These are phyloP conservation scores for Gadopsis bispinosus DNA, from an alignment of 2,797 vertebrate genomes.

Conservation along the genomic window DNA sequence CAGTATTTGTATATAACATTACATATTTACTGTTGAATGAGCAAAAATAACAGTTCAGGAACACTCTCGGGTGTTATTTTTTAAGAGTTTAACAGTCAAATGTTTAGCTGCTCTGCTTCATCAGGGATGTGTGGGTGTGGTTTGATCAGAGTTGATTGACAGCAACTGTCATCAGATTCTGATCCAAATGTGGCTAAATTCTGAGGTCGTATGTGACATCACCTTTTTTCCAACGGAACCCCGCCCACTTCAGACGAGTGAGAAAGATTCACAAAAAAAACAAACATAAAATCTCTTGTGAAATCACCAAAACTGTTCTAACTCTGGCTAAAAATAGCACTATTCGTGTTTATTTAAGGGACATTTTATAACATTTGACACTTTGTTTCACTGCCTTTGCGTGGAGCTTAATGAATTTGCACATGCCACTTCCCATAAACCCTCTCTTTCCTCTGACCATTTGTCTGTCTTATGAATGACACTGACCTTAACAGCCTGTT, in stretches of 20 bases:
- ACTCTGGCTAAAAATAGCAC: too few species aligned
- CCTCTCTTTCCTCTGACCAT: background rate
- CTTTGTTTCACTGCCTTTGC: background rate
- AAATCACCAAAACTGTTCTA: background rate
- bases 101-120: background rate
- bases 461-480: slow-evolving; percentile 2
- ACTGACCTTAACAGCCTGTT: background rate
- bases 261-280: background rate
- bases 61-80: background rate
- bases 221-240: background rate
- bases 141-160: background rate
- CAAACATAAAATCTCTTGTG: background rate
- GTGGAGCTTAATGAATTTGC: background rate
- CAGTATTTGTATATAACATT: background rate
- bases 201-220: background rate
- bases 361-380: background rate
- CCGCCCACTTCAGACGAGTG: background rate
- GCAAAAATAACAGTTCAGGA: background rate
- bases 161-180: background rate
- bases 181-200: background rate
- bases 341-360: background rate
- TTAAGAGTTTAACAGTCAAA: background rate
- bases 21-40: background rate
- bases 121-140: background rate
- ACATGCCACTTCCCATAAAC: background rate